Percentiles rank a stretch among this genome's conserved stretches.
These are phyloP conservation scores for Coracopsis vasa DNA, from an alignment of 2,113 vertebrate species.

Conservation along the genomic window DNA sequence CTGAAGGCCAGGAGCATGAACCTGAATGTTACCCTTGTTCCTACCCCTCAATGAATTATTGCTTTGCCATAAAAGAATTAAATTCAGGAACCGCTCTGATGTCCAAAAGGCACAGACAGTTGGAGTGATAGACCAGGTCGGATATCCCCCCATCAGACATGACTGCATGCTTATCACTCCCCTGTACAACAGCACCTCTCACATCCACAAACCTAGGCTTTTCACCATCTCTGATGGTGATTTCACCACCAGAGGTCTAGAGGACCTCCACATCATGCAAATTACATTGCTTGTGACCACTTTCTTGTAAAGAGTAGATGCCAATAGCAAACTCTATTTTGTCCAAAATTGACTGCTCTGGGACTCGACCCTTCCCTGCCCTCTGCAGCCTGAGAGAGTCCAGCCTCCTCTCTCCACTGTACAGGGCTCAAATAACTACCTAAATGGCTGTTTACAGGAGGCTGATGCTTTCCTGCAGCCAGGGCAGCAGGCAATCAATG, in stretches of 20 bases:
- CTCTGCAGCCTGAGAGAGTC: background rate
- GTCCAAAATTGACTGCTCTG: background rate
- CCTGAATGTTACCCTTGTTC: fast-evolving
- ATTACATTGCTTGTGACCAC: background rate
- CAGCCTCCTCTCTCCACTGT: background rate
- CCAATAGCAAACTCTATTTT: background rate
- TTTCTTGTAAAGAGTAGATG: background rate
- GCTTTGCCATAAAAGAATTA: background rate
- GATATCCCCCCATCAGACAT: fast-evolving
- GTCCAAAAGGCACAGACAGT: background rate
- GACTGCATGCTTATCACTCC: fast-evolving
- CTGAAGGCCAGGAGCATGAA: background rate
- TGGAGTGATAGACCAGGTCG: background rate
- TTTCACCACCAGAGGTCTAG: background rate
- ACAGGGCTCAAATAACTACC: background rate
- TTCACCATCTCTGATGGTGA: background rate
- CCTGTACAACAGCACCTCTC: fast-evolving
- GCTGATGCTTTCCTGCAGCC: background rate
- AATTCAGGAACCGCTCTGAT: background rate
- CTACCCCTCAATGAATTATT: too few species aligned
- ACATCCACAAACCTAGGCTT: background rate
- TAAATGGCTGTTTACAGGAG: background rate
- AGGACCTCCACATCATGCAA: background rate
- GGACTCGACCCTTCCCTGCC: background rate
- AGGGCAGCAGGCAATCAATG: background rate